Evolutionary conservation across 2,113 vertebrate species (phyloP).

Genomic region (Sapayoa aenigma): DNA sequence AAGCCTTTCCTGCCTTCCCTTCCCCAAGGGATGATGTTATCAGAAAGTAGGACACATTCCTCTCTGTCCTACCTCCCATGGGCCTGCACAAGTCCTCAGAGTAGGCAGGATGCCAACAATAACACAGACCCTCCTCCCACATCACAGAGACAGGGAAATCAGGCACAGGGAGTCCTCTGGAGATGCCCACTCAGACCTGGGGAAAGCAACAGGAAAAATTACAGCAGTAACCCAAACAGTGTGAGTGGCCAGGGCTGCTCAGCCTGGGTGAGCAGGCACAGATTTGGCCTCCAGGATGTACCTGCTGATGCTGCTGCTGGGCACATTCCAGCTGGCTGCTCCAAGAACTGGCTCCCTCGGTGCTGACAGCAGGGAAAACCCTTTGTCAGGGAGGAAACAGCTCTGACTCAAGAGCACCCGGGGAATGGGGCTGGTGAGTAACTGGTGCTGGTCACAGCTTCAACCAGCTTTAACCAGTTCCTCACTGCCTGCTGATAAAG

Average conservation of each 20-base stretch:
- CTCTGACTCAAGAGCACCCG: slow-evolving; percentile 28
- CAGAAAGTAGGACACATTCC: background rate
- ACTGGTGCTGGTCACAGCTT: background rate
- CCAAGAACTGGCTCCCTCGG: background rate
- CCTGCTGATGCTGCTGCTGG: slow-evolving; percentile 14
- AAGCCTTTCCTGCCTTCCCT: background rate
- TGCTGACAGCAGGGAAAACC: background rate
- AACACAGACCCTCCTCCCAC: background rate
- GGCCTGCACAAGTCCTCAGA: background rate
- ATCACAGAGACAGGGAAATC: background rate
- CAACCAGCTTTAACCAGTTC: background rate
- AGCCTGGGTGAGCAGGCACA: background rate
- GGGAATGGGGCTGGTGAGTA: background rate
- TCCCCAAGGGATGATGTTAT: background rate
- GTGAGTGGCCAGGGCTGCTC: background rate
- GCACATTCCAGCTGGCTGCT: background rate
- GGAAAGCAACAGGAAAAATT: background rate
- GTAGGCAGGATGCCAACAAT: background rate
- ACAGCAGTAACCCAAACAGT: background rate
- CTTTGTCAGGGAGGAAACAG: background rate
- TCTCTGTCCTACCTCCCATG: background rate
- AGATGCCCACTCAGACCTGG: background rate
- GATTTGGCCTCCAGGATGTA: background rate
- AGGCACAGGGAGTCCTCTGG: background rate
- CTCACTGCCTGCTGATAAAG: background rate